Percentiles rank a stretch among this genome's conserved stretches.
These are phyloP conservation scores for Macrophya annulata DNA, from an alignment of 2,888 invertebrate genomes.

Conservation along the genomic window DNA sequence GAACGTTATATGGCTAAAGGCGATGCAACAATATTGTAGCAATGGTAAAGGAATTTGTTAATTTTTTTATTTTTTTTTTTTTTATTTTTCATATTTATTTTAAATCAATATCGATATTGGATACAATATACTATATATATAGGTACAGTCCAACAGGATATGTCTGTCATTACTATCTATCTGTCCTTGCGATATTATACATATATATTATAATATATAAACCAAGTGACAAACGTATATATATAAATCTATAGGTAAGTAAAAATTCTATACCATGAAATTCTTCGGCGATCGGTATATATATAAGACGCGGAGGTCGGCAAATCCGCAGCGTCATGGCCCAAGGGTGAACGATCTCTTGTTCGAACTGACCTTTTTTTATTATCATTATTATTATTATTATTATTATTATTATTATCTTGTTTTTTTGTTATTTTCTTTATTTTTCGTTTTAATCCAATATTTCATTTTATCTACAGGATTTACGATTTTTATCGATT, in stretches of 20 bases:
- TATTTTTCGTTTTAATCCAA: not conserved
- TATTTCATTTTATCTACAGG: not conserved
- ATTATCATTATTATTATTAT: not conserved
- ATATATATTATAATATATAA: not conserved
- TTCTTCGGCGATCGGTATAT: slow-evolving; percentile 11
- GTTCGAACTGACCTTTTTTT: slow-evolving; percentile 20
- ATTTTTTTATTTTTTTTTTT: not conserved
- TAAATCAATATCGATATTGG: too few relatives aligned
- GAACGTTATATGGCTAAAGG: not conserved
- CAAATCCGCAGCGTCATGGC: slow-evolving; percentile 45
- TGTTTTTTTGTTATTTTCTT: not conserved
- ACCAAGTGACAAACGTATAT: not conserved
- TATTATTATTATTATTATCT: not conserved
- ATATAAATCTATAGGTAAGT: not conserved
- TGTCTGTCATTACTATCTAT: too few relatives aligned
- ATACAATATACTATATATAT: too few relatives aligned
- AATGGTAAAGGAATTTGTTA: not conserved
- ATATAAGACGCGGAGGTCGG: slow-evolving; percentile 15
- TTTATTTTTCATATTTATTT: not conserved
- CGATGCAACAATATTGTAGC: not conserved
- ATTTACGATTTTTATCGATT: not conserved
- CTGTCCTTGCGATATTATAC: too few relatives aligned
- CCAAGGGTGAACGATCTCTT: slow-evolving; percentile 42
- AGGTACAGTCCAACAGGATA: too few relatives aligned
- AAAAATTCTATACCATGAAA: slow-evolving; percentile 15